phyloP scores from a whole-genome alignment of 2,113 vertebrate genomes.

The Syngnathus floridae region DNA sequence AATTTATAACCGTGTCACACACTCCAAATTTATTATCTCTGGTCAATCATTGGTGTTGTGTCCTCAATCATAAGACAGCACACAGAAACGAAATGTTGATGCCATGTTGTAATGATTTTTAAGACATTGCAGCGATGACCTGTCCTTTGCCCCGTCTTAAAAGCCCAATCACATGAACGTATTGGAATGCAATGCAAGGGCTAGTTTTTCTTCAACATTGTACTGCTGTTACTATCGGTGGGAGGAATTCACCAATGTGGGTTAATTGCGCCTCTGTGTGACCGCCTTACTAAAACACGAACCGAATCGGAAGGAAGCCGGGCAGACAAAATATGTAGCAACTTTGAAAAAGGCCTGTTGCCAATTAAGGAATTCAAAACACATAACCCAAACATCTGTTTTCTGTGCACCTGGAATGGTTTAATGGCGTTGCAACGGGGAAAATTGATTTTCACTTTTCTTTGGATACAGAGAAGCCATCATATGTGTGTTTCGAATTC shows the following conservation, averaged over 20 bases:
- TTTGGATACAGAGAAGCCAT: no score
- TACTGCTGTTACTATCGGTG: constrained; percentile 15
- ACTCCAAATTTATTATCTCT: constrained; percentile 56
- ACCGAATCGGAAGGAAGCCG: constrained; percentile 53
- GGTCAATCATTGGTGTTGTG: constrained; percentile 63
- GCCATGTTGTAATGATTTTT: constrained; percentile 24
- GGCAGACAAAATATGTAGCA: constrained; percentile 14
- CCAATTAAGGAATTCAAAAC: no score
- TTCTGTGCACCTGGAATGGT: no score
- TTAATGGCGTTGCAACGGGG: no score
- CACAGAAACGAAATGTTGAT: constrained; percentile 15
- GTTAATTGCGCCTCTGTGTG: constrained; percentile 50
- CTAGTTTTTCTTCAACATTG: constrained; percentile 7
- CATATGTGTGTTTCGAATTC: no score
- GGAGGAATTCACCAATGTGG: constrained; percentile 49
- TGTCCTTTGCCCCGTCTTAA: constrained; percentile 18
- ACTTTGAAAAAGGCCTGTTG: no score
- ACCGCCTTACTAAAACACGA: constrained; percentile 59
- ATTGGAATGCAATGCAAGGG: not conserved
- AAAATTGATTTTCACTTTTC: no score
- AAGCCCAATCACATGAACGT: not conserved
- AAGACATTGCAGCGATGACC: constrained; percentile 15
- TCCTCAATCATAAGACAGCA: constrained; percentile 25
- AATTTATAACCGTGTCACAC: constrained; percentile 45
- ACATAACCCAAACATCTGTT: no score